These are phyloP conservation scores for Mystacornis crossleyi DNA, from an alignment of 2,113 vertebrate genomes.

Conservation along the genomic window DNA sequence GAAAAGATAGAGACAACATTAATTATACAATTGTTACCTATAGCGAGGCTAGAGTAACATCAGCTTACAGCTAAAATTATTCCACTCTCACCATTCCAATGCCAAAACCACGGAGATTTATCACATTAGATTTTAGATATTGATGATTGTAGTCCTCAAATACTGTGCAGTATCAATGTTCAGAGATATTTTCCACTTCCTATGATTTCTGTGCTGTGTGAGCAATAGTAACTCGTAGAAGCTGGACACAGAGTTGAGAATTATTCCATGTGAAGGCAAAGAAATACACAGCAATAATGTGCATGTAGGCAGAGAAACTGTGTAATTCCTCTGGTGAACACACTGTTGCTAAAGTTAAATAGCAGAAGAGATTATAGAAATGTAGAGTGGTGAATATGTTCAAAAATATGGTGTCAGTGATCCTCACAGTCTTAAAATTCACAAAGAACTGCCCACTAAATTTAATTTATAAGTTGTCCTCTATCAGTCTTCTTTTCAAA, in stretches of 20 bases:
- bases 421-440: background rate
- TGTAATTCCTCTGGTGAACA: background rate
- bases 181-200: background rate
- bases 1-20: background rate
- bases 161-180: background rate
- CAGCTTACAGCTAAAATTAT: background rate
- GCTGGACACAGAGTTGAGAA: background rate
- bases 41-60: background rate
- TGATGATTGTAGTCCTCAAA: background rate
- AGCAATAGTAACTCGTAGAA: background rate
- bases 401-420: background rate
- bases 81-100: background rate
- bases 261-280: background rate
- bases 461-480: background rate
- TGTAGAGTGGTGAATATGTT: background rate
- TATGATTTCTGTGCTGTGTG: background rate
- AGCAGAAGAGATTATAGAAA: background rate
- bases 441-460: background rate
- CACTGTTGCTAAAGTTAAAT: background rate
- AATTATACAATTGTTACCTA: background rate
- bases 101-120: background rate
- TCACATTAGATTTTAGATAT: background rate
- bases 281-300: background rate
- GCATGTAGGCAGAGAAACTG: background rate
- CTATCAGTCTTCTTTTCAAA: background rate